phyloP scores from a whole-genome alignment of 2,888 invertebrate genomes.

The Choreutis nemorana region DNA sequence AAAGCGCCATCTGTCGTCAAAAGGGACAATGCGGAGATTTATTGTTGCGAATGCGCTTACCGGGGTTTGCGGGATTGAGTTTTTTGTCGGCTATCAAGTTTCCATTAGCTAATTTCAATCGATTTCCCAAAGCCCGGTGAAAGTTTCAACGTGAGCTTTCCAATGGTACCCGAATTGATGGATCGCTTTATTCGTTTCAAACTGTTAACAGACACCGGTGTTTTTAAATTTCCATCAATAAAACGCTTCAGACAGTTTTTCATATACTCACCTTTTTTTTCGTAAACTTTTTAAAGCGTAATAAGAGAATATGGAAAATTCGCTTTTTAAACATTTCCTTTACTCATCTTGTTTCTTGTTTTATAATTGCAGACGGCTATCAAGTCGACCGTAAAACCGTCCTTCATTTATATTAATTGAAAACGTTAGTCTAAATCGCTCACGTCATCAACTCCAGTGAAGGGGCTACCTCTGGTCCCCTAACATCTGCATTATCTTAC shows the following conservation, averaged over 20 bases:
- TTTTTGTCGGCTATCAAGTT: slow-evolving; percentile 62
- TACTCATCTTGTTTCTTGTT: slow-evolving; percentile 5
- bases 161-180: slow-evolving; percentile 42
- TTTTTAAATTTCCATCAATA: slow-evolving; percentile 43
- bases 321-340: slow-evolving; percentile 11
- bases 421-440: slow-evolving; percentile 45
- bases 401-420: slow-evolving; percentile 59
- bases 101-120: slow-evolving; percentile 65
- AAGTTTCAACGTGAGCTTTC: slow-evolving; percentile 31
- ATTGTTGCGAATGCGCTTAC: slow-evolving; percentile 53
- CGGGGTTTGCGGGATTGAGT: slow-evolving; percentile 43
- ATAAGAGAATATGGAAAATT: slow-evolving; percentile 14
- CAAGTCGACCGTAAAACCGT: no score
- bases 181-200: slow-evolving; percentile 52
- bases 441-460: slow-evolving; percentile 43
- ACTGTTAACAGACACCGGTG: slow-evolving; percentile 36
- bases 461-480: slow-evolving; percentile 23
- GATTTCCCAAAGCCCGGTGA: slow-evolving; percentile 37
- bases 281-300: slow-evolving; percentile 17
- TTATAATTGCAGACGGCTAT: slow-evolving; percentile 1
- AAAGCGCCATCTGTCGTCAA: slow-evolving; percentile 51
- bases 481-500: slow-evolving; percentile 62
- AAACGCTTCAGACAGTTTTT: slow-evolving; percentile 25
- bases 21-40: slow-evolving; percentile 49
- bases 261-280: slow-evolving; percentile 36